Evolutionary conservation across 2,888 invertebrate genomes (phyloP).

Genomic region (Thymelicus sylvestris): DNA sequence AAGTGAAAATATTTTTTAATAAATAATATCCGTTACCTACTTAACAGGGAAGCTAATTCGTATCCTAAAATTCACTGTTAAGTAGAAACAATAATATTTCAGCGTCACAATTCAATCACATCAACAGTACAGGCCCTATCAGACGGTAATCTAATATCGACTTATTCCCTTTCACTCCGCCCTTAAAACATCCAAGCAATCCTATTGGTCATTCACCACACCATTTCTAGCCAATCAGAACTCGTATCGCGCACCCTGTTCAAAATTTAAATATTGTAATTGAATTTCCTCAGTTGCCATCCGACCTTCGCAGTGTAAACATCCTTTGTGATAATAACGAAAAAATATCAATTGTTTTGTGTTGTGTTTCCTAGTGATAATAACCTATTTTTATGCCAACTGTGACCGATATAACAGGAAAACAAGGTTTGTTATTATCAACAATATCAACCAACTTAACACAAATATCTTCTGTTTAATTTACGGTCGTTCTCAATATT

Average conservation of each 20-base stretch:
- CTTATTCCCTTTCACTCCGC: conserved; percentile 48
- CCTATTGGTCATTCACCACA: conserved; percentile 25
- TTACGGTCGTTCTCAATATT: too few relatives aligned
- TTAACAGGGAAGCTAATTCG: too few relatives aligned
- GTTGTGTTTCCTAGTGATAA: conserved; percentile 35
- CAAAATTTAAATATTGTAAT: conserved; percentile 61
- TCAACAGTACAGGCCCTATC: too few relatives aligned
- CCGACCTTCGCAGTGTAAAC: conserved; percentile 43
- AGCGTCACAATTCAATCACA: too few relatives aligned
- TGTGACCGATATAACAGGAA: conserved; percentile 59
- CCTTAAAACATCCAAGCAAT: conserved; percentile 37
- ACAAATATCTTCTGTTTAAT: too few relatives aligned
- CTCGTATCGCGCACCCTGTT: conserved; percentile 54
- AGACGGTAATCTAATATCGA: background rate
- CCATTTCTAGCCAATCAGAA: conserved; percentile 65
- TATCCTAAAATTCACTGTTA: too few relatives aligned
- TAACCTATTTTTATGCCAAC: conserved; percentile 71
- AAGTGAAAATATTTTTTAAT: too few relatives aligned
- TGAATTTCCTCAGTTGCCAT: conserved; percentile 58
- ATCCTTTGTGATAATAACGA: conserved; percentile 10
- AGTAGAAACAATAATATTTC: too few relatives aligned
- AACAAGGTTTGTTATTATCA: conserved; percentile 44
- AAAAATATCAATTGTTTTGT: conserved; percentile 7
- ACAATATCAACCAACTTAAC: background rate
- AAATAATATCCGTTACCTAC: too few relatives aligned